A percentile compares a stretch with the other conserved stretches of the same genome.
Evolutionary conservation across 2,888 invertebrate genomes (phyloP).

Genomic region (Thecophora atra): DNA sequence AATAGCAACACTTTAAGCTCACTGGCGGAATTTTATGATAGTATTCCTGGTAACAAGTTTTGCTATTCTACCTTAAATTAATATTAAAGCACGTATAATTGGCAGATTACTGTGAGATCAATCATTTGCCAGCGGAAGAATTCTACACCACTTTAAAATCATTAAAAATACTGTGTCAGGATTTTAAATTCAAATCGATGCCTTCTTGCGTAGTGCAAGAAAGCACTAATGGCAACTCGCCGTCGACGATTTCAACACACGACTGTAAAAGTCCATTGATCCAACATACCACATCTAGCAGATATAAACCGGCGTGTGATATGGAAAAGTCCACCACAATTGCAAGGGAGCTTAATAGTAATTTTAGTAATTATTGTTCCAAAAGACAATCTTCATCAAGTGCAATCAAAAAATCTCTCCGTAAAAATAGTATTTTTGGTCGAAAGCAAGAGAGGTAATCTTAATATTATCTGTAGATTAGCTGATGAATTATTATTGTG

Average conservation of each 20-base stretch:
- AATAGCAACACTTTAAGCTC: slow-evolving; percentile 68
- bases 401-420: not conserved
- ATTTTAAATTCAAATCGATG: slow-evolving; percentile 51
- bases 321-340: slow-evolving; percentile 44
- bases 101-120: slow-evolving; percentile 76
- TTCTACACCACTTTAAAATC: slow-evolving; percentile 77
- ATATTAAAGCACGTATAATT: slow-evolving; percentile 4
- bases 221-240: slow-evolving; percentile 43
- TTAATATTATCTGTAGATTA: slow-evolving; percentile 41
- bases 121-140: slow-evolving; percentile 78
- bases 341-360: slow-evolving; percentile 10
- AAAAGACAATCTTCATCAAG: not conserved
- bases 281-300: slow-evolving; percentile 28
- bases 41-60: slow-evolving; percentile 71
- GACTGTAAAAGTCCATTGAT: slow-evolving; percentile 13
- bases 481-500: slow-evolving; percentile 24
- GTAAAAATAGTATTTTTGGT: not conserved
- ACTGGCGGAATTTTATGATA: slow-evolving; percentile 77
- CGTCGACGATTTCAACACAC: slow-evolving; percentile 39
- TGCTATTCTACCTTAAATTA: not conserved
- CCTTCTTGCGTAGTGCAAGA: slow-evolving; percentile 36
- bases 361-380: not conserved
- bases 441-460: slow-evolving; percentile 25
- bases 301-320: slow-evolving; percentile 43
- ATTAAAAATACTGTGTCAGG: slow-evolving; percentile 57